These are phyloP conservation scores for Chamaea fasciata DNA, from an alignment of 2,113 vertebrate species.

Conservation along the genomic window DNA sequence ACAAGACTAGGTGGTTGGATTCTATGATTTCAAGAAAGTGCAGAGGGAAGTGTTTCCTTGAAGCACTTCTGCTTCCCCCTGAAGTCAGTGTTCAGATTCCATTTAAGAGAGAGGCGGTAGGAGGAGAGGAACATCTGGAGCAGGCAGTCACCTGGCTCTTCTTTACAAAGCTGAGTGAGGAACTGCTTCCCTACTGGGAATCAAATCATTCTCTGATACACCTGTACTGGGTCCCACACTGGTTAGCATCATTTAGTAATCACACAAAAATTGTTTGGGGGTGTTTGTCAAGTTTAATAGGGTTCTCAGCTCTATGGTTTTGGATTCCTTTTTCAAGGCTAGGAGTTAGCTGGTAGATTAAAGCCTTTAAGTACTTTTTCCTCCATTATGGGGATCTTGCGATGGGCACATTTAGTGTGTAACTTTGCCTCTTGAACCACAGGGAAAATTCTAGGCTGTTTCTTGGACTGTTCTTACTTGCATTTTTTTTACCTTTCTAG, in stretches of 20 bases:
- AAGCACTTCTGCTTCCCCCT: neutral
- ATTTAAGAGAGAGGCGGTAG: rapidly evolving
- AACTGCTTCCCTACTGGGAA: neutral
- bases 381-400: neutral
- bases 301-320: neutral
- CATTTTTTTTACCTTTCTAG: neutral
- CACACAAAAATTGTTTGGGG: neutral
- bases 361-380: neutral
- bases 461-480: neutral
- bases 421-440: neutral
- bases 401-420: neutral
- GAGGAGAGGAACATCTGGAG: neutral
- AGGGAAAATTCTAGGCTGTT: neutral
- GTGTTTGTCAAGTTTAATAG: neutral
- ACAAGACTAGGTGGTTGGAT: neutral
- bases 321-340: neutral
- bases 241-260: neutral
- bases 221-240: neutral
- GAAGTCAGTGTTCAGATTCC: neutral
- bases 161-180: neutral
- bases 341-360: neutral
- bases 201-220: rapidly evolving
- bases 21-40: neutral
- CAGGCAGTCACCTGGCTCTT: neutral
- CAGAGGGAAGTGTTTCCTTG: neutral